Evolutionary conservation across 2,797 vertebrate species (phyloP), one percentile per base, ranked within the genome.

Genomic region (Pagetopsis macropterus): DNA sequence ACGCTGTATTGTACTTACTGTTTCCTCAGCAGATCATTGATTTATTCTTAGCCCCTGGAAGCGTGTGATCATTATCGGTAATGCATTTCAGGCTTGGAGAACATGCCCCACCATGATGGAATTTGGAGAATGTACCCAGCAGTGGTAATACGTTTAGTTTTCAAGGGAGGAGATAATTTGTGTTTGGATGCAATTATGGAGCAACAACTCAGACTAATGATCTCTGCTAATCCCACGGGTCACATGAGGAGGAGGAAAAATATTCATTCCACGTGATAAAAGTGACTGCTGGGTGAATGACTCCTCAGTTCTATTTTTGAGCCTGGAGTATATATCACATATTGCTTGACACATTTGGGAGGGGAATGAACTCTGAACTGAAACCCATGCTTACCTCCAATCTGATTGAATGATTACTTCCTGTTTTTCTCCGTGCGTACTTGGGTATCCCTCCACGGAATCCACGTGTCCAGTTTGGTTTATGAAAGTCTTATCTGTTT

Each of bases 401-500:
- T 91, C 84, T 83, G 83, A 89, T 86, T 52, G 10, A 82, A 79
- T 60, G 72, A 80, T 59, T 60, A 65, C 70, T 92, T 93, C 91
- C 91, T 91, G 89, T 93, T 91, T 87, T 75, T 69, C 78, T 80
- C 64, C 72, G 54, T 72, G 72, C 74, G 65, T 63, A 9, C 52
- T 65, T 10, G 4, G 56, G 74, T 23, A 74, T 86, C 89, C 78
- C 50, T 41, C 59, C 33, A 37, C 89, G 91, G 88, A 89, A 67
- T 76, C 46, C 16, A 49, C 76, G 68, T 84, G 86, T 84, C 50
- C 59, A 63, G 78, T 89, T 87, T 75, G 63, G 62, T 81, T 91
- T 88, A 76, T 77, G 72, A 77, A 84, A 58, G 50, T 75, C 79
- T 87, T 92, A 94, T 94, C 92, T 81, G 76, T 76, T 65, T 63